Percentiles rank a stretch among this genome's conserved stretches.
Conservation (phyloP, 2,888 invertebrate species). For the Alloscopus bannaensis region DNA sequence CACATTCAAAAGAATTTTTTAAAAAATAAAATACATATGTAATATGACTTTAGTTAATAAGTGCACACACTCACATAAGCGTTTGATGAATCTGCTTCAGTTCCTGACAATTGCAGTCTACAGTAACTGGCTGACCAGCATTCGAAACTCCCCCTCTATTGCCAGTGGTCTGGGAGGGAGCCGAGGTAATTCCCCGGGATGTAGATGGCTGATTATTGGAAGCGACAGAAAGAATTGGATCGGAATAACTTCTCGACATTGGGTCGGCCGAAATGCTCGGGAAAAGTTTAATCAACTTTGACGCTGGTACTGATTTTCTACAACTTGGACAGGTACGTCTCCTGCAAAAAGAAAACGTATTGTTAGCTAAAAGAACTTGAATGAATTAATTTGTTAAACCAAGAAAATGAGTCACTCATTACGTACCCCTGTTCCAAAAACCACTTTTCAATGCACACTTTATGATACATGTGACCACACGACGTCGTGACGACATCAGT, state of each 20-base stretch:
- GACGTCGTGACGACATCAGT: conserved; percentile 53
- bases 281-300: conserved; percentile 53
- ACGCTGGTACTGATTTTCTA: conserved; percentile 40
- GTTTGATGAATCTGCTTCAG: conserved; percentile 52
- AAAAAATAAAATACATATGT: not conserved
- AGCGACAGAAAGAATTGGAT: too few species aligned
- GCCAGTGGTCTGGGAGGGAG: too few species aligned
- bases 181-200: too few species aligned
- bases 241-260: too few species aligned
- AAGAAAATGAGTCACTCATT: too few species aligned
- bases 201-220: too few species aligned
- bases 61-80: conserved; percentile 50
- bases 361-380: not conserved
- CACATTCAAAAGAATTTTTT: not conserved
- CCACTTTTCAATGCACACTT: conserved; percentile 66
- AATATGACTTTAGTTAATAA: not conserved
- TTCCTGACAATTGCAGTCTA: too few species aligned
- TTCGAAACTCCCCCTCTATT: conserved; percentile 15
- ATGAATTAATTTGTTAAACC: not conserved
- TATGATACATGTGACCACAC: conserved; percentile 70
- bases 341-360: conserved; percentile 21
- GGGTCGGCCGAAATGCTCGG: conserved; percentile 36
- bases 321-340: conserved; percentile 67
- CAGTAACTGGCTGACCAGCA: too few species aligned
- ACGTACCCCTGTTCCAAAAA: conserved; percentile 61